Base-by-base conservation (phyloP, 2,113 vertebrate species). In the Mesocricetus auratus region DNA sequence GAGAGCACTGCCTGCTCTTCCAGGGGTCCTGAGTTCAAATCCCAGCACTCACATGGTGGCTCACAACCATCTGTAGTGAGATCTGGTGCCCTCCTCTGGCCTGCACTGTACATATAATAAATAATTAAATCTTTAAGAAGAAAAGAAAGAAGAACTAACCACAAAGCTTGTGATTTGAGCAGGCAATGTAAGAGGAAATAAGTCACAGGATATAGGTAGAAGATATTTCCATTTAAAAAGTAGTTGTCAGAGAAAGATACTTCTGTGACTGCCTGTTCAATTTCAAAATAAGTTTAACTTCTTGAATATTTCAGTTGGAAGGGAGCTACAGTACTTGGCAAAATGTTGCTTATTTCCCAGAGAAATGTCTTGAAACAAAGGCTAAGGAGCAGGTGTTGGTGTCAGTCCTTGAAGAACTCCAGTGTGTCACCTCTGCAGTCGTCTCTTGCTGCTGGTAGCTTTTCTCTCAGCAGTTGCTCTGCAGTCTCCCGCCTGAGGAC, bases 341-440 rank as follows among this genome's bases (percentile, higher is more conserved):
- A 86, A 86, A 96, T n/a, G 4, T 39, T 95, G 8, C 0, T 64
- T 93, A n/a, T 90, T 90, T 87, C 2, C 26, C 47, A 73, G 75
- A 87, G 82, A 87, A 95, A 64, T 81, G 31, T n/a, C 33, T 53
- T 53, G 82, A 91, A 69, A 94, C 53, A 36, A 47, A 89, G 77
- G 78, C 5, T 3, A 36, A 9, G 13, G 86, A 90, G 29, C 64
- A 71, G 7, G 88, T 79, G 62, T 53, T 92, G 90, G 83, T 47
- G 2, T 88, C 81, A 42, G 4, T 89, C 8, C 29, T 90, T 92
- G n/a, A 91, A 91, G 86, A 90, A 94, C 9, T 2, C 16, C 81
- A 36, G 45, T 78, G 2, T 86, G 73, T 17, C 50, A 2, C 10
- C 29, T 45, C 66, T 96, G 42, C 79, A 39, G 17, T 85, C 62